phyloP scores from a whole-genome alignment of 2,113 vertebrate species.

The Neofelis nebulosa region DNA sequence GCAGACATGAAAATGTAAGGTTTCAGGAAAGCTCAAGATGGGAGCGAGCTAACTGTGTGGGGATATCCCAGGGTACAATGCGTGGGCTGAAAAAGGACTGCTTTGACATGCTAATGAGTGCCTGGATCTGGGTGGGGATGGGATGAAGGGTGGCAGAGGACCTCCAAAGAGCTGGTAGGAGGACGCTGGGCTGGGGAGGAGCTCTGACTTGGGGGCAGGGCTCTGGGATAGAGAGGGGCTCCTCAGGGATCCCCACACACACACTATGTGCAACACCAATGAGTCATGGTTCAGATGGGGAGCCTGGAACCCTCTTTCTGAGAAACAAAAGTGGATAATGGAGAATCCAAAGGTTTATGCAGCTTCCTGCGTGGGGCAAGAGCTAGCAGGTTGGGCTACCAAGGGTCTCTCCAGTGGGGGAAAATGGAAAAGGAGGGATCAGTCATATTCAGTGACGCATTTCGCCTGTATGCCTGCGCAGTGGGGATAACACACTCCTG shows the following conservation, averaged over 20 bases:
- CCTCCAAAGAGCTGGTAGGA: neutral
- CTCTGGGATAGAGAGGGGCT: neutral
- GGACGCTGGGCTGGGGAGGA: neutral
- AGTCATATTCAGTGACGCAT: neutral
- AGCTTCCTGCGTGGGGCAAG: neutral
- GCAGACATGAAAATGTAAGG: conserved; percentile 14
- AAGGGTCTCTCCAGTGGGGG: neutral
- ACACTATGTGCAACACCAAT: neutral
- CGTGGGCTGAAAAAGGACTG: neutral
- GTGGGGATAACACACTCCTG: neutral
- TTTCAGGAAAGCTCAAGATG: neutral
- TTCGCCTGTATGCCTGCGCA: neutral
- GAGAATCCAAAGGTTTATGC: neutral
- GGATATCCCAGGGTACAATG: neutral
- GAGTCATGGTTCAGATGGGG: neutral
- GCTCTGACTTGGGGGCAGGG: neutral
- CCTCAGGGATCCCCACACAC: neutral
- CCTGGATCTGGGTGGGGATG: neutral
- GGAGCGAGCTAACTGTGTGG: neutral
- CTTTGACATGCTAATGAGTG: conserved; percentile 41
- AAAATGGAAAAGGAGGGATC: neutral
- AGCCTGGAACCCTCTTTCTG: neutral
- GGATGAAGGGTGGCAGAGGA: neutral
- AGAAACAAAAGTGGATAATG: neutral
- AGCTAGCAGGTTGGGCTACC: neutral